These are phyloP conservation scores for Drosophila subpulchrella DNA, from an alignment of 1,140 invertebrate species.

Conservation along the genomic window DNA sequence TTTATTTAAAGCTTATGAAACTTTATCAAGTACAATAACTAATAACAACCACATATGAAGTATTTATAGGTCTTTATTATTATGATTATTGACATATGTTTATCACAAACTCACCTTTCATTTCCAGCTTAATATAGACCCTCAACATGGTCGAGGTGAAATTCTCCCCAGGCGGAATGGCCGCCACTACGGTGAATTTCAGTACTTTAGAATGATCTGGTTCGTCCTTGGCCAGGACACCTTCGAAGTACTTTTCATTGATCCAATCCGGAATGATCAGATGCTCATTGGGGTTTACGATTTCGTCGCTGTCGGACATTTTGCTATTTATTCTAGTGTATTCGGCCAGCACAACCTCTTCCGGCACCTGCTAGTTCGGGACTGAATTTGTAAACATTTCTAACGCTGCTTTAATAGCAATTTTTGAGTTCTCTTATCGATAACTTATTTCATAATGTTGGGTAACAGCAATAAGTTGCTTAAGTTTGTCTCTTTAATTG, in stretches of 20 bases:
- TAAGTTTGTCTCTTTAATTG: background rate
- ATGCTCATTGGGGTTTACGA: slow-evolving; percentile 71
- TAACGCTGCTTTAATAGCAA: background rate
- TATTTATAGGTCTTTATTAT: background rate
- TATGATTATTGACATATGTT: background rate
- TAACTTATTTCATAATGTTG: background rate
- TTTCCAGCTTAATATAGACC: slow-evolving; percentile 64
- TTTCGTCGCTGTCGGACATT: slow-evolving; percentile 46
- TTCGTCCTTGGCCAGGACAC: slow-evolving; percentile 80
- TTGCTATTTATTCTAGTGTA: background rate
- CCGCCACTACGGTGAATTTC: slow-evolving; percentile 65
- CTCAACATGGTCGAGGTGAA: slow-evolving; percentile 75
- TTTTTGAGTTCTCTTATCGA: slow-evolving; percentile 28
- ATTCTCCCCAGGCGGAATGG: slow-evolving; percentile 70
- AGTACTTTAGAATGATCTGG: slow-evolving; percentile 72
- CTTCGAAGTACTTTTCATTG: slow-evolving; percentile 83
- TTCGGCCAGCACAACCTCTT: slow-evolving; percentile 2
- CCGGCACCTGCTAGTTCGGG: background rate
- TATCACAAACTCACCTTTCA: slow-evolving; percentile 47
- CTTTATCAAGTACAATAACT: too few relatives aligned
- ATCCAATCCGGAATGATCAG: slow-evolving; percentile 84
- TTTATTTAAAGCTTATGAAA: background rate
- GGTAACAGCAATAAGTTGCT: background rate
- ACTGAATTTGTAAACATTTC: slow-evolving; percentile 8
- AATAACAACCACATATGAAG: too few relatives aligned